These are phyloP conservation scores for Sardinella longiceps DNA, from an alignment of 2,797 vertebrate genomes.

Conservation along the genomic window DNA sequence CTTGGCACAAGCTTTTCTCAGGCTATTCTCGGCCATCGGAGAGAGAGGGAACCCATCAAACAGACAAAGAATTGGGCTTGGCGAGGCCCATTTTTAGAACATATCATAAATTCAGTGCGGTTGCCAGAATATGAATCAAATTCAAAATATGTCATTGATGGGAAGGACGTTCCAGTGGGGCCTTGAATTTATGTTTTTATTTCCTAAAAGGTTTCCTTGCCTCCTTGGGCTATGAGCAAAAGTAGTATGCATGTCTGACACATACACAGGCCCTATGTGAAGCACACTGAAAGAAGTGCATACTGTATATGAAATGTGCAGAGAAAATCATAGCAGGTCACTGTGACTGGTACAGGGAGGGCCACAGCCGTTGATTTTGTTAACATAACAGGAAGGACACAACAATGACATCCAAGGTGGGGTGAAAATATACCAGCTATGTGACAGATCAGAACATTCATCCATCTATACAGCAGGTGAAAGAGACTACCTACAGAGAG, in stretches of 20 bases:
- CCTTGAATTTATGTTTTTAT: background rate
- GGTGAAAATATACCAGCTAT: too few relatives aligned
- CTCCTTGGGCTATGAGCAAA: too few relatives aligned
- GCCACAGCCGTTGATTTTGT: background rate
- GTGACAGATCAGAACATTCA: too few relatives aligned
- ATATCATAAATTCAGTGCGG: background rate
- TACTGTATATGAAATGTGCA: background rate
- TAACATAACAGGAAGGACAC: background rate
- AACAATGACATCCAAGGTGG: background rate
- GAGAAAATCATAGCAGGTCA: background rate
- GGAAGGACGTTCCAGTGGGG: background rate
- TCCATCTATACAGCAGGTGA: too few relatives aligned
- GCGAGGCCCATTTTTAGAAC: too few relatives aligned
- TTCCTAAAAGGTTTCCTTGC: too few relatives aligned
- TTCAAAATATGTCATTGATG: background rate
- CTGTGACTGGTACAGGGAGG: too few relatives aligned
- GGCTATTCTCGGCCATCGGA: too few relatives aligned
- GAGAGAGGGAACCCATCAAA: background rate
- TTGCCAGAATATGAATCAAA: background rate
- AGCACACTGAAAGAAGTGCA: too few relatives aligned
- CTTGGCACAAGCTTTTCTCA: background rate
- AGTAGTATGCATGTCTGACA: background rate
- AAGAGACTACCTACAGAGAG: too few relatives aligned
- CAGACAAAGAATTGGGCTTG: background rate
- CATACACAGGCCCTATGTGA: background rate